Base-by-base conservation (phyloP, 2,888 invertebrate species). In the Dasysyrphus albostriatus region DNA sequence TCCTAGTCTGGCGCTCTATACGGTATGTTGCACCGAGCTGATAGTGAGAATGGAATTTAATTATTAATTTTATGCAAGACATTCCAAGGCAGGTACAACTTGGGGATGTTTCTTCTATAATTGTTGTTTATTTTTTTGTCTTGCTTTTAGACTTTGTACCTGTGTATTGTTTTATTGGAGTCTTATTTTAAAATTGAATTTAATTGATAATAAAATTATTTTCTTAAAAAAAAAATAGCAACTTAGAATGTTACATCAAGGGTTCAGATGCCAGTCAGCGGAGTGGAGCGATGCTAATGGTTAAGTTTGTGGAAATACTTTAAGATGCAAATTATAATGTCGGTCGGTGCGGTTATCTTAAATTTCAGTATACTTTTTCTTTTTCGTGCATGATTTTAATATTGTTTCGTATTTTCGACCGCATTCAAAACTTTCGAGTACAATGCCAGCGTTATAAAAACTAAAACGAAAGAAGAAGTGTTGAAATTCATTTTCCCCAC, bases 21-120 rank as follows among this genome's bases (percentile, higher is more conserved):
- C 39, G 29, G 24, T 58, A n/a, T 70, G 77, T 77, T 81, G 77
- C 81, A 70, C 58, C 32, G 74, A 61, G 78, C 19, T 87, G 87
- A 87, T 87, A 75, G 87, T 83, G 70, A 87, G 79, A 87, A 87
- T 78, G 87, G 87, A 87, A 87, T 87, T 87, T 83, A 87, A 79
- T 83, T 83, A 87, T 87, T 87, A 59, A 87, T 87, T 59, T 75
- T 79, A 78, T 87, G 78, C 83, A 67, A 83, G 72, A 79, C 78
- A 79, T 74, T 87, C 56, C 75, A 51, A 83, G 74, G n/a, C n/a
- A n/a, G n/a, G 79, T 87, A 72, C 59, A 72, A 75, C 54, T 72
- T 59, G 63, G 44, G 44, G 63, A 63, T 61, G 29, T 54, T 67
- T 34, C 29, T 56, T 49, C 16, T 67, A 42, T 44, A 29, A 59